Conservation (phyloP, 2,797 vertebrate species). For the Mus caroli region DNA sequence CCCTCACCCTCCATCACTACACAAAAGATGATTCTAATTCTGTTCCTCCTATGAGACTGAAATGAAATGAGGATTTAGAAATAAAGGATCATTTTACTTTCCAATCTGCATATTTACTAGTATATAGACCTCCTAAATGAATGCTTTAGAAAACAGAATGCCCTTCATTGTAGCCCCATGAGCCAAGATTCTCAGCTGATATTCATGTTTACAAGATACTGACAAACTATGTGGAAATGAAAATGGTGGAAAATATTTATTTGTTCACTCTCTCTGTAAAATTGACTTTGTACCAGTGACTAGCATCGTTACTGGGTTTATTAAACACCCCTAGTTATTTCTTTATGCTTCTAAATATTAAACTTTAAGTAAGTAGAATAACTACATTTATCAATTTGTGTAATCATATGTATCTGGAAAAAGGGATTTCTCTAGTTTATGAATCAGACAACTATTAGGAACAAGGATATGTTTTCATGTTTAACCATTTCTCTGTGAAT, state of each 20-base stretch:
- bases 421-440: neutral
- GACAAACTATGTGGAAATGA: neutral
- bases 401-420: neutral
- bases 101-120: neutral
- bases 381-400: neutral
- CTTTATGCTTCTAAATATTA: neutral
- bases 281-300: neutral
- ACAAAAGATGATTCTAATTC: neutral
- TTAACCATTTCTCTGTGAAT: constrained; percentile 29
- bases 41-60: neutral
- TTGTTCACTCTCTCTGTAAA: neutral
- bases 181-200: neutral
- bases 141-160: neutral
- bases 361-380: constrained; percentile 22
- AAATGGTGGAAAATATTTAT: neutral
- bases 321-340: neutral
- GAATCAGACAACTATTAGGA: neutral
- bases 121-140: constrained; percentile 18
- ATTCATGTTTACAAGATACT: neutral
- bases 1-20: neutral
- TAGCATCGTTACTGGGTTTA: neutral
- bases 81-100: constrained; percentile 40
- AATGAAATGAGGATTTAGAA: constrained; percentile 35
- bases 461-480: neutral
- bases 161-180: neutral